These are phyloP conservation scores for Ormia ochracea DNA, from an alignment of 2,888 invertebrate genomes.

Conservation along the genomic window DNA sequence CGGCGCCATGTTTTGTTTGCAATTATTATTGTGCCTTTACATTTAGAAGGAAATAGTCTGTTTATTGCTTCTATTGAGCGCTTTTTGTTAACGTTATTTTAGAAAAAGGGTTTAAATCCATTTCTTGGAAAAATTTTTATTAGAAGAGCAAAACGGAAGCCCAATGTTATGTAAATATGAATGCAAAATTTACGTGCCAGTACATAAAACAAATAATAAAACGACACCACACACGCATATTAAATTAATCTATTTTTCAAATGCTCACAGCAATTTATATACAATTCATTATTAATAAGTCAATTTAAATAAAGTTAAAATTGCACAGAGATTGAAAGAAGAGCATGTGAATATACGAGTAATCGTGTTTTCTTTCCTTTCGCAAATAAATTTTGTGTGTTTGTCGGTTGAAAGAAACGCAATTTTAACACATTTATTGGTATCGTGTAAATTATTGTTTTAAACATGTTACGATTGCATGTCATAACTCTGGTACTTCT, in stretches of 20 bases:
- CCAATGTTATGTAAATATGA: too few species aligned
- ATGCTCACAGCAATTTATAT: too few species aligned
- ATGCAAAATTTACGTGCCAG: too few species aligned
- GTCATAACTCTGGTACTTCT: constrained; percentile 23
- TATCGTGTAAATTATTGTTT: constrained; percentile 49
- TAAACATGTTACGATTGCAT: constrained; percentile 51
- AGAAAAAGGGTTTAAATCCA: too few species aligned
- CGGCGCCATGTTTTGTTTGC: too few species aligned
- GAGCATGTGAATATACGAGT: constrained; percentile 38
- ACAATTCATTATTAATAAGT: constrained; percentile 20
- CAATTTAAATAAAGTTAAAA: neutral
- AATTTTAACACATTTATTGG: constrained; percentile 46
- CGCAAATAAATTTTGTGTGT: neutral
- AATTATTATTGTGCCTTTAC: too few species aligned
- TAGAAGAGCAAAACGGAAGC: too few species aligned
- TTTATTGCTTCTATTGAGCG: too few species aligned
- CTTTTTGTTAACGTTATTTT: too few species aligned
- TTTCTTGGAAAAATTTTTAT: too few species aligned
- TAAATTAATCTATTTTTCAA: neutral
- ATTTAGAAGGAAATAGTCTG: too few species aligned
- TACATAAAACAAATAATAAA: too few species aligned
- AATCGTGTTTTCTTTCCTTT: constrained; percentile 29
- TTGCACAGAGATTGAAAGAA: constrained; percentile 8
- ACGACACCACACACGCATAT: neutral
- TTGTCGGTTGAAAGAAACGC: constrained; percentile 25